These are phyloP conservation scores for Scaptomyza hsui DNA, from an alignment of 1,140 invertebrate genomes.

Conservation along the genomic window DNA sequence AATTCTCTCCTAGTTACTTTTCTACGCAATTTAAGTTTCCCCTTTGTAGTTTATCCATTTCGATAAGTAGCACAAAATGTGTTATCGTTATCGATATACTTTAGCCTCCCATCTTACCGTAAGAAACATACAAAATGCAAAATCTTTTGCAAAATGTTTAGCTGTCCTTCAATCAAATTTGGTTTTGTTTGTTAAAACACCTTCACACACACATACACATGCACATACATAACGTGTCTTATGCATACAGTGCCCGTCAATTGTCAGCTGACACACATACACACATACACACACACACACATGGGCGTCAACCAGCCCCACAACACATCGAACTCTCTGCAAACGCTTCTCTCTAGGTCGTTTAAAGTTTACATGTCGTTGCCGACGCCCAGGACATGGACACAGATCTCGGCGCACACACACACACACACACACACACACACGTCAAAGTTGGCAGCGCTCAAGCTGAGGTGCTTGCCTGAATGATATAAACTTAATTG, in stretches of 20 bases:
- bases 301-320: slow-evolving; percentile 11
- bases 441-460: slow-evolving; percentile 30
- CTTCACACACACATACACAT: background rate
- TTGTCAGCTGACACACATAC: slow-evolving; percentile 36
- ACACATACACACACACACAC: background rate
- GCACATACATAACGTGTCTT: slow-evolving; percentile 14
- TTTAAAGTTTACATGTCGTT: slow-evolving; percentile 45
- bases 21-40: no score
- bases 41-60: no score
- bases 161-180: background rate
- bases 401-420: slow-evolving; percentile 14
- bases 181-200: slow-evolving; percentile 9
- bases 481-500: slow-evolving; percentile 83
- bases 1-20: background rate
- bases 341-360: slow-evolving; percentile 24
- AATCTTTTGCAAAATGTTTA: background rate
- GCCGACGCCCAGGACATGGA: slow-evolving; percentile 26
- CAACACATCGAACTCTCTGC: slow-evolving; percentile 10
- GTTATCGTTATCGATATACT: no score
- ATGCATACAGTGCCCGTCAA: slow-evolving; percentile 35
- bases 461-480: slow-evolving; percentile 20
- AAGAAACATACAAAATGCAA: background rate
- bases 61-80: no score
- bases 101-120: no score
- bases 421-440: slow-evolving; percentile 1